Percentiles rank a stretch among this genome's conserved stretches.
phyloP scores from a whole-genome alignment of 2,113 vertebrate genomes.

The Paradisaea rubra region DNA sequence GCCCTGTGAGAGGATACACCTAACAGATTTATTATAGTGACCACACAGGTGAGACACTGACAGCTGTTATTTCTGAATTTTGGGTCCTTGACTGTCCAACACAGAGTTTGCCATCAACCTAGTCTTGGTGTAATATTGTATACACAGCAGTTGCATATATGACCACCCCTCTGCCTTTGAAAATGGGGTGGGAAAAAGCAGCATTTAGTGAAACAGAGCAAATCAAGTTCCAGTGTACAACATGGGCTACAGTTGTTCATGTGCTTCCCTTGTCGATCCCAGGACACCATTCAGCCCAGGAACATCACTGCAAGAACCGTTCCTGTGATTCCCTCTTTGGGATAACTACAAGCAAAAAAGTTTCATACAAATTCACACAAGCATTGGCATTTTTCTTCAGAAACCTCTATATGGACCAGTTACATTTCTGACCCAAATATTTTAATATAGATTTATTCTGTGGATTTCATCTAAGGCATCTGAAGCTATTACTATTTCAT shows the following conservation, averaged over 20 bases:
- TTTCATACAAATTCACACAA: neutral
- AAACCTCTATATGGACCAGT: neutral
- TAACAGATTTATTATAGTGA: neutral
- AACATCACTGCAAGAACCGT: neutral
- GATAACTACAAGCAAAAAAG: neutral
- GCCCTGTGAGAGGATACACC: neutral
- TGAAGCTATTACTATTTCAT: neutral
- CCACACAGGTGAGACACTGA: neutral
- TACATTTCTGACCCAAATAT: neutral
- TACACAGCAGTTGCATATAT: neutral
- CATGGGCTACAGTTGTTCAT: neutral
- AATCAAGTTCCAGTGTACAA: neutral
- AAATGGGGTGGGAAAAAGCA: neutral
- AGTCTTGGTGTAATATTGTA: neutral
- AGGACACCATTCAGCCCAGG: neutral
- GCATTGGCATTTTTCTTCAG: neutral
- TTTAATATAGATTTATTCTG: neutral
- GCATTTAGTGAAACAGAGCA: neutral
- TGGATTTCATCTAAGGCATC: neutral
- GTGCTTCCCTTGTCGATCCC: neutral
- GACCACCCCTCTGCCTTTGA: neutral
- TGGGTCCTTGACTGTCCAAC: neutral
- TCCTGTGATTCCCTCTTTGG: neutral
- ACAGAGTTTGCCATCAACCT: accelerated
- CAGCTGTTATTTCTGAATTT: neutral